These are phyloP conservation scores for Agrilus biguttatus DNA, from an alignment of 2,888 invertebrate species.

Conservation along the genomic window DNA sequence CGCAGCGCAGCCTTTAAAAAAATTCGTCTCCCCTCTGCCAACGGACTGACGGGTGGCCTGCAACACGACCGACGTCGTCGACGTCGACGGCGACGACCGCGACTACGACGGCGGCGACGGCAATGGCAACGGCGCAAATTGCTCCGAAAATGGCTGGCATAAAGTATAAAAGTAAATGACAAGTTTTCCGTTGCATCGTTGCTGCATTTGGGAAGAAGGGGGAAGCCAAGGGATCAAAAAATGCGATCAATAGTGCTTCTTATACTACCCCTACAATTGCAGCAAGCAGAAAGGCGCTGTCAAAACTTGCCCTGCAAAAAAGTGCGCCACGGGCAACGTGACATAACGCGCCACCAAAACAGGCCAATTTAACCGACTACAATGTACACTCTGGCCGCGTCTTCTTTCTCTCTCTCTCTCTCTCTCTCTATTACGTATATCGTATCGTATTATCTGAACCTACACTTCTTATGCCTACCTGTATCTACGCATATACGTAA, in stretches of 20 bases:
- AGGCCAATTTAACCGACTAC: too few relatives aligned
- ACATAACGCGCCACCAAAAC: constrained; percentile 1
- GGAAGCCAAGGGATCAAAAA: constrained; percentile 33
- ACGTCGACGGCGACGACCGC: neutral
- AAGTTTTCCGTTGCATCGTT: constrained; percentile 14
- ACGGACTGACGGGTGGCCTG: neutral
- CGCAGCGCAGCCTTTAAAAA: neutral
- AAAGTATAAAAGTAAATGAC: too few relatives aligned
- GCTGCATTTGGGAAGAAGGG: constrained; percentile 16
- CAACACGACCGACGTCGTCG: neutral
- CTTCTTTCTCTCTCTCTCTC: too few relatives aligned
- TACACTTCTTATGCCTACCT: too few relatives aligned
- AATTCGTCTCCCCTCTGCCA: constrained; percentile 4
- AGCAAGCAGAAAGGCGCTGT: constrained; percentile 33
- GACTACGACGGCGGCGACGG: neutral
- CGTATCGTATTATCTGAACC: too few relatives aligned
- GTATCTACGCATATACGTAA: too few relatives aligned
- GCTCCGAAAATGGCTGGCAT: too few relatives aligned
- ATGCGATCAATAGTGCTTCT: constrained; percentile 34
- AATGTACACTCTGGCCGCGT: too few relatives aligned
- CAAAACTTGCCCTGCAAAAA: constrained; percentile 26
- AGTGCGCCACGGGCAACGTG: constrained; percentile 7
- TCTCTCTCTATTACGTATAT: too few relatives aligned
- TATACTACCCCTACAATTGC: constrained; percentile 33
- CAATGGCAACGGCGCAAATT: constrained; percentile 1